Base-by-base conservation (phyloP, 2,888 invertebrate genomes). In the Drymonia ruficornis region DNA sequence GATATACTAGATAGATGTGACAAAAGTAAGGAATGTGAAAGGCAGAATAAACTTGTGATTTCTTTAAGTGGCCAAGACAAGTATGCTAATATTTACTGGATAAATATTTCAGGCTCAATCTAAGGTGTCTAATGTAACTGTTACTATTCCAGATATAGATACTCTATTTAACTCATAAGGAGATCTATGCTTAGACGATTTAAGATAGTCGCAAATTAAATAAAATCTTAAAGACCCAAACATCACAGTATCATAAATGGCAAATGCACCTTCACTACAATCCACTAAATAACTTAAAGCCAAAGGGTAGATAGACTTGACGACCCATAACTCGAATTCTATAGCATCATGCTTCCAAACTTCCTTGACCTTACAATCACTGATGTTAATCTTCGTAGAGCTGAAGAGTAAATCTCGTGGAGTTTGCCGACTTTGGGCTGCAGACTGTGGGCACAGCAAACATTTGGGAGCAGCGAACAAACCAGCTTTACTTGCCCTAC, bases 371-470 rank as follows among this genome's bases (percentile, higher is more conserved):
- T 76, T 72, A 76, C 80, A 80, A 81, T 81, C 78, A 80, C 70
- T 68, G 73, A 86, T 82, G 83, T 81, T 85, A 84, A 87, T 86
- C 83, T 82, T 67, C 65, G 63, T 72, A 71, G 71, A 81, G 78
- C 76, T 74, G 67, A 61, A 74, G 76, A 62, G 65, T 59, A 71
- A 70, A 71, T 62, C 56, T 55, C 73, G 74, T 75, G 19, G 13
- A 86, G 84, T 86, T 85, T 78, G 74, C 76, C 73, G 79, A 83
- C 82, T 85, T 86, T 74, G 74, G 78, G 78, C 78, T 74, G 76
- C 70, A 74, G 71, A 59, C 69, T 78, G 69, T 67, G 70, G 72
- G 72, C 71, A 65, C 66, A 75, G 76, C 81, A 86, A 87, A 88
- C 82, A 86, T 70, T 69, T 78, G 67, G 80, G 80, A 82, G 79